Base-by-base conservation (phyloP, 2,113 vertebrate genomes). In the Phrynocephalus versicolor region DNA sequence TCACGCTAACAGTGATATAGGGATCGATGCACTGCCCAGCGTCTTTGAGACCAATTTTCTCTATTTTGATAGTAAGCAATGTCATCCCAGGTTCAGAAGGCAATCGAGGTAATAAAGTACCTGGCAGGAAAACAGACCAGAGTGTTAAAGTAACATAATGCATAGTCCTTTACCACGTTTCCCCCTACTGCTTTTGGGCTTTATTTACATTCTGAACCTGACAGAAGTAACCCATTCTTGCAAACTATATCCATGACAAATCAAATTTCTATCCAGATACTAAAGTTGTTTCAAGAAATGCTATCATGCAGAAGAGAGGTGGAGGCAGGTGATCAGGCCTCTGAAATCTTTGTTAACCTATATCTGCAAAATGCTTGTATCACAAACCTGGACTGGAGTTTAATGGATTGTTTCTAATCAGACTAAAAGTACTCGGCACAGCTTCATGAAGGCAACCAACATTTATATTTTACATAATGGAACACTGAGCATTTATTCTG, bases 21-120 rank as follows among this genome's bases (percentile, higher is more conserved):
- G 99, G 98, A 83, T 99, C 98, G 64, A 99, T 99, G 94, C 99
- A 99, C 88, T 99, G 98, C 57, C 98, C 99, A 0, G 99, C 99
- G 55, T 99, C 99, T 94, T 99, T 99, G 95, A 99, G 94, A 72
- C 99, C 99, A 69, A 99, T 99, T 91, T 98, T 99, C 91, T 99
- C 98, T 75, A 99, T 99, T 92, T 95, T 97, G 94, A 99, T 94
- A 2, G 98, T 99, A 30, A 99, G 98, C 60, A 98, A 96, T 0
- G 98, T 97, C 98, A 99, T 98, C 88, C 98, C 97, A 1, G 98
- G 98, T 94, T 99, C 99, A 33, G 99, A 99, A 0, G 98, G 98
- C 95, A 99, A 95, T 91, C 98, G 96, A 73, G 98, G 98, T 91
- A 99, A 96, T 95, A 99, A 95, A 89, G 98, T 99, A 92, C 99